A percentile compares a stretch with the other conserved stretches of the same genome.
Evolutionary conservation across 1,140 invertebrate genomes (phyloP).

Genomic region (Papilio polytes): DNA sequence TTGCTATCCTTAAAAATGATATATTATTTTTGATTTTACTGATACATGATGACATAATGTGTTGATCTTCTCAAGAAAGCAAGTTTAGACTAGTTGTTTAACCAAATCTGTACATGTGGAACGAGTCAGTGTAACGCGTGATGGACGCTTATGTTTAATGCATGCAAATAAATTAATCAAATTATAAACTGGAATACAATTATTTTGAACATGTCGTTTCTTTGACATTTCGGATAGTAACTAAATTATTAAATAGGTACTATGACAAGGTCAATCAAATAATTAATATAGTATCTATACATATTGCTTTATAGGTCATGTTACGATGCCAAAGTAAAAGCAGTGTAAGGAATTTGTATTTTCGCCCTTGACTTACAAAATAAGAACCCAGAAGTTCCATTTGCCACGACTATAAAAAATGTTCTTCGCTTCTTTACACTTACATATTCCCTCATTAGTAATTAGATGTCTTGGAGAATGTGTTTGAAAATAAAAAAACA

Average conservation of each 20-base stretch:
- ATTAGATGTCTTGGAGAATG: background rate
- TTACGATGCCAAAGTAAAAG: background rate
- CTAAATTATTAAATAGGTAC: background rate
- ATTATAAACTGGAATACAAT: slow-evolving; percentile 12
- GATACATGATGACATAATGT: background rate
- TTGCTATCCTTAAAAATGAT: background rate
- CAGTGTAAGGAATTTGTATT: background rate
- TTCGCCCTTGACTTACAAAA: background rate
- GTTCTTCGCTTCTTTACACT: background rate
- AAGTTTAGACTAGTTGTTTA: slow-evolving; percentile 7
- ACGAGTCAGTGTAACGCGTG: background rate
- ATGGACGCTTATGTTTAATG: slow-evolving; percentile 14
- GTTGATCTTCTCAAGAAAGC: background rate
- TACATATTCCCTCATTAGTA: background rate
- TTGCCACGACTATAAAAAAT: background rate
- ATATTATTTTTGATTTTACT: background rate
- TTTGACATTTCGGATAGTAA: background rate
- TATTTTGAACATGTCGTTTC: background rate
- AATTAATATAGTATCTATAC: background rate
- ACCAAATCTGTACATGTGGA: slow-evolving; percentile 5
- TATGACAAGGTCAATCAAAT: background rate
- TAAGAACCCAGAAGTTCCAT: background rate
- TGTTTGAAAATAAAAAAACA: background rate
- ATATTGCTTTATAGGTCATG: background rate
- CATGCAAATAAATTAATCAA: slow-evolving; percentile 16